phyloP scores from a whole-genome alignment of 2,113 vertebrate genomes.

The Saguinus midas region DNA sequence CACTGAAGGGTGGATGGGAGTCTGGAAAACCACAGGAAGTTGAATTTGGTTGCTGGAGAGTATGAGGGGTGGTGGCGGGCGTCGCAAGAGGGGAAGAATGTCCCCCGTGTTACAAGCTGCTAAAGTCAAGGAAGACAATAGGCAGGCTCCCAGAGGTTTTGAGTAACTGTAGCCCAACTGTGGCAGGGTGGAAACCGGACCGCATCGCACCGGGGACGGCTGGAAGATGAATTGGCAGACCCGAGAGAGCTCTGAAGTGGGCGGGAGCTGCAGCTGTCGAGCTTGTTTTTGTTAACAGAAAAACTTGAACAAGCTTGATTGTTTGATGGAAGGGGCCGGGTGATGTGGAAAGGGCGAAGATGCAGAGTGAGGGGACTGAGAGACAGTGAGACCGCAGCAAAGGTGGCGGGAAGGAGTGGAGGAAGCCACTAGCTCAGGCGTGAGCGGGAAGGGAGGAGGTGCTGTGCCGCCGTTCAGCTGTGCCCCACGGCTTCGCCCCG shows the following conservation, averaged over 20 bases:
- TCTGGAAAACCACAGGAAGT: too few relatives aligned
- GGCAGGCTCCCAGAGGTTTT: neutral
- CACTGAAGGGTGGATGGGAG: neutral
- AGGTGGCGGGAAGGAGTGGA: neutral
- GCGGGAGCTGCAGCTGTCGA: neutral
- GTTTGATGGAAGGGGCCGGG: neutral
- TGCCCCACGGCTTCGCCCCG: too few relatives aligned
- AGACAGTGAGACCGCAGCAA: neutral
- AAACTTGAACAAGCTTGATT: neutral
- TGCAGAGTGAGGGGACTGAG: neutral
- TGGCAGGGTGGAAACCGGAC: neutral
- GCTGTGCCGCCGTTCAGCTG: too few relatives aligned
- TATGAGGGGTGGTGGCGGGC: accelerated
- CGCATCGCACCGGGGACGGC: accelerated
- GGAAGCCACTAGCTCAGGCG: too few relatives aligned
- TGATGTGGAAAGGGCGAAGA: neutral
- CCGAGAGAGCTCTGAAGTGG: neutral
- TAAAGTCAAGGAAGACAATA: neutral
- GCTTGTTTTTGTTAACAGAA: neutral
- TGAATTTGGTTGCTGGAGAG: neutral
- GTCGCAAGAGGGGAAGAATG: neutral
- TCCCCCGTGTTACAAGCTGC: neutral
- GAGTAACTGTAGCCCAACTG: neutral
- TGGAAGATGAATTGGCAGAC: neutral
- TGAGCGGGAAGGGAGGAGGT: neutral